phyloP scores from a whole-genome alignment of 2,113 vertebrate species.

The Gallinago paraguaiae region DNA sequence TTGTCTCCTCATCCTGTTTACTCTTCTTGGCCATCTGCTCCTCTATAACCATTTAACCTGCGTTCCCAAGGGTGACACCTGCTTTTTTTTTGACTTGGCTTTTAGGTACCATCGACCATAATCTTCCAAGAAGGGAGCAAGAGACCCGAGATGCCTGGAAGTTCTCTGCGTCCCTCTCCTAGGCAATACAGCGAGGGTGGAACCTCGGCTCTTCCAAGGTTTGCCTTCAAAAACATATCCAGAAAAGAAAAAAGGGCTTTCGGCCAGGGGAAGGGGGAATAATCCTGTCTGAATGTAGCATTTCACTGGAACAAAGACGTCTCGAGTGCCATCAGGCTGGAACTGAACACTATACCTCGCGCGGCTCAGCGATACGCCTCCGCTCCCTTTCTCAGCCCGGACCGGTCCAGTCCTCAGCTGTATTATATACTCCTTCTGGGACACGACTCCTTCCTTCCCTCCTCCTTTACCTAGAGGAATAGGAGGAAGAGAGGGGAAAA shows the following conservation, averaged over 20 bases:
- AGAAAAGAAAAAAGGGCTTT: conserved; percentile 55
- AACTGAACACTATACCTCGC: conserved; percentile 44
- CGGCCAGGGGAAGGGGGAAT: conserved; percentile 38
- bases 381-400: not conserved
- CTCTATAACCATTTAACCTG: not conserved
- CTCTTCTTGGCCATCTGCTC: too few relatives aligned
- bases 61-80: not conserved
- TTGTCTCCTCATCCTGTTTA: too few relatives aligned
- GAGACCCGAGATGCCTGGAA: not conserved
- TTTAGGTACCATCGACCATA: conserved; percentile 96
- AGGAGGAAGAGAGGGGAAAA: too few relatives aligned
- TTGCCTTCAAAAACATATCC: conserved; percentile 58
- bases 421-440: not conserved
- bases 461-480: not conserved
- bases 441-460: not conserved
- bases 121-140: conserved; percentile 51
- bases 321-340: conserved; percentile 46
- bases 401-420: not conserved
- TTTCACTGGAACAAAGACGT: conserved; percentile 71
- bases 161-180: conserved; percentile 16
- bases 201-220: conserved; percentile 70
- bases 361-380: conserved; percentile 3
- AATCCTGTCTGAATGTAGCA: conserved; percentile 83
- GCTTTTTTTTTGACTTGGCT: not conserved
- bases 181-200: not conserved